A percentile compares a stretch with the other conserved stretches of the same genome.
Evolutionary conservation across 2,113 vertebrate species (phyloP).

Genomic region (Xenopus tropicalis): UCB_Xtro_10.0 CM004447.2:114210001-114210500

Average conservation of each 20-base stretch:
- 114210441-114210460: conserved; percentile 40
- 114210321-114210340: conserved; percentile 39
- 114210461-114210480: conserved; percentile 34
- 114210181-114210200: conserved; percentile 19
- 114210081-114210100: neutral
- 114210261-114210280: conserved; percentile 39
- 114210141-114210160: conserved; percentile 13
- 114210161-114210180: conserved; percentile 4
- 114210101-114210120: neutral
- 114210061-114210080: too few species aligned
- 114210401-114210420: conserved; percentile 11
- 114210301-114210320: conserved; percentile 45
- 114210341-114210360: conserved; percentile 30
- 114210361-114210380: conserved; percentile 32
- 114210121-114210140: conserved; percentile 1
- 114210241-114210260: conserved; percentile 26
- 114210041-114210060: too few species aligned
- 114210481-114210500: conserved; percentile 11
- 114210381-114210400: conserved; percentile 26
- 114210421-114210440: conserved; percentile 38
- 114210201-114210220: neutral
- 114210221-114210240: conserved; percentile 39
- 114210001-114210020: too few species aligned
- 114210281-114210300: conserved; percentile 41
- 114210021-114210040: too few species aligned